Base-by-base conservation (phyloP, 2,113 vertebrate species). In the Egretta garzetta region DNA sequence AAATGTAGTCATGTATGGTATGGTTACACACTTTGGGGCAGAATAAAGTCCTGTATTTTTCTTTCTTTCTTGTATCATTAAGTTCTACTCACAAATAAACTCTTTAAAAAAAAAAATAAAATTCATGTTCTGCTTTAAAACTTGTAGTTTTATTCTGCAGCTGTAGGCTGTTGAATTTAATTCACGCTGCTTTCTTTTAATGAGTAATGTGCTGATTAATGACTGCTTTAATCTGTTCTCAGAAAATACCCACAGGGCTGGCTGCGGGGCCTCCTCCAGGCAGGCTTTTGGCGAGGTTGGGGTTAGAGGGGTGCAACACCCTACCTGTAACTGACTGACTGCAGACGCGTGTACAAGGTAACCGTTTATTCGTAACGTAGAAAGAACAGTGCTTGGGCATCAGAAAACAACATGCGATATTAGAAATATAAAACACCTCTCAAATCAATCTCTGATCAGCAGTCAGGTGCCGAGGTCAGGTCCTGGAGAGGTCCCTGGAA, bases 21-120 rank as follows among this genome's bases (percentile, higher is more conserved):
- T 68, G 97, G 97, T 97, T 98, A 98, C 94, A 94, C 97, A 97
- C 97, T 95, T 95, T 22, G 49, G 94, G 96, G 93, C 96, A 85
- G 96, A 96, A 82, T 68, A 53, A 82, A 91, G 93, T 71, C 93
- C 93, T 97, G 96, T 89, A 60, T 68, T 94, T 93, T 96, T 96
- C 92, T 97, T 97, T 94, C 90, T 97, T 98, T 98, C 97, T 97
- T 98, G 98, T 98, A 98, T 97, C 98, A 97, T 97, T 98, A 98
- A 93, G 98, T 99, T 98, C 98, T 98, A 98, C 95, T 98, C 98
- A 99, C 98, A 97, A 99, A 99, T 99, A 99, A 99, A 95, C 93
- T 97, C 97, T 98, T 98, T 88, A 95, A 98, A 98, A 95, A 50
- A 71, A 89, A 56, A 96, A n/a, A n/a, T n/a, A 77, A 50, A 23